Conservation (phyloP, 2,113 vertebrate species). For the Naja naja region DNA sequence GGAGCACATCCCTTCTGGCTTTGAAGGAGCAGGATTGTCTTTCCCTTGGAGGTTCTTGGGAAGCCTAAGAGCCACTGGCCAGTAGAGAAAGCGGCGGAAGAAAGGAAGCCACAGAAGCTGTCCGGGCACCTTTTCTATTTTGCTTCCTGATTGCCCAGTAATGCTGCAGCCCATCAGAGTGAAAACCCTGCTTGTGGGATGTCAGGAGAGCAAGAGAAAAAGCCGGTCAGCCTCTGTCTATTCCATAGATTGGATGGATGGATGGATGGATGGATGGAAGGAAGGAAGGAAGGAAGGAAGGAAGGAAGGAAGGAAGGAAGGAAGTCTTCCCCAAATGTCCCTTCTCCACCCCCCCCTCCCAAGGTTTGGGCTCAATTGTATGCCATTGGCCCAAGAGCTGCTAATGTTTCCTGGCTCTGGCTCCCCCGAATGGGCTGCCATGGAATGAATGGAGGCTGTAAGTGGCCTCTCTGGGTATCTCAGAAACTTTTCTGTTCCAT, state of each 20-base stretch:
- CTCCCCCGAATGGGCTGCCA: not conserved
- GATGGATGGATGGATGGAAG: too few species aligned
- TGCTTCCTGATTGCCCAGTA: not conserved
- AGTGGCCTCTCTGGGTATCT: not conserved
- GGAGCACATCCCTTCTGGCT: not conserved
- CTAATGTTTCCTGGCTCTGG: not conserved
- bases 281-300: too few species aligned
- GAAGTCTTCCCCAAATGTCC: not conserved
- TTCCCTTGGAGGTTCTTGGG: not conserved
- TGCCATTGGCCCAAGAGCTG: not conserved
- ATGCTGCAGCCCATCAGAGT: not conserved
- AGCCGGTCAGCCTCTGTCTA: not conserved
- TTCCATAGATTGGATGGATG: not conserved
- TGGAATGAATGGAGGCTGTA: not conserved
- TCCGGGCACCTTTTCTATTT: not conserved
- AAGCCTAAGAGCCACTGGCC: not conserved
- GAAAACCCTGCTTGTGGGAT: not conserved
- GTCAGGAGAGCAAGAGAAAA: not conserved
- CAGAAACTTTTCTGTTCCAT: not conserved
- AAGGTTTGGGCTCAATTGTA: not conserved
- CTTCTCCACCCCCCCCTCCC: not conserved
- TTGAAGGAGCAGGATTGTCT: not conserved
- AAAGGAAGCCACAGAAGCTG: not conserved
- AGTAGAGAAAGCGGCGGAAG: not conserved
- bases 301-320: too few species aligned